Conservation (phyloP, 92 coral and sea anemone genomes). For the Bergia sp. region DNA sequence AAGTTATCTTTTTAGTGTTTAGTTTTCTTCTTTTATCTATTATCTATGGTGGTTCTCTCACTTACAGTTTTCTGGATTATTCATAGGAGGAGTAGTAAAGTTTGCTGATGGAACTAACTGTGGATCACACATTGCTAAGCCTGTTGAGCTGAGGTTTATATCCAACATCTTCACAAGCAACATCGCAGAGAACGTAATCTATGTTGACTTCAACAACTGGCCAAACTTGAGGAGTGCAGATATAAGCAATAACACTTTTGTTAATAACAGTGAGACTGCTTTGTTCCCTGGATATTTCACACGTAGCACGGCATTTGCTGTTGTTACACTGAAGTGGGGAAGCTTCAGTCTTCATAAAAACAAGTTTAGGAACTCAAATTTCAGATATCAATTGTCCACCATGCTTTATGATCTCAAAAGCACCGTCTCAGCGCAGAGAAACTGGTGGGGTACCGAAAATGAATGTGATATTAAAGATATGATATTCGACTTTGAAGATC, state of each 20-base stretch:
- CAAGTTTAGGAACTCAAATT: constrained; percentile 39
- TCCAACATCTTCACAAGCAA: constrained; percentile 50
- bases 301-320: constrained; percentile 47
- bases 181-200: constrained; percentile 55
- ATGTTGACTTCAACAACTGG: constrained; percentile 41
- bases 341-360: constrained; percentile 56
- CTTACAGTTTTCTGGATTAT: neutral
- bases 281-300: constrained; percentile 51
- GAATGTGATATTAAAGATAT: constrained; percentile 53
- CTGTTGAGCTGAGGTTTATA: constrained; percentile 39
- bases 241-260: constrained; percentile 50
- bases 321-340: constrained; percentile 57
- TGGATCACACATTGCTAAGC: constrained; percentile 6
- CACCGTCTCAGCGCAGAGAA: constrained; percentile 53
- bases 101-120: constrained; percentile 21
- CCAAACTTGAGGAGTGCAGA: constrained; percentile 45
- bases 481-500: constrained; percentile 67
- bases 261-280: constrained; percentile 40
- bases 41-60: too few species aligned
- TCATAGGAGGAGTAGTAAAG: constrained; percentile 12
- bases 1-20: too few species aligned
- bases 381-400: constrained; percentile 45
- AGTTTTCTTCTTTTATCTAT: too few species aligned
- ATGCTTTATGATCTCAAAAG: constrained; percentile 13
- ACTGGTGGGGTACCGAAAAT: constrained; percentile 77